Percentiles rank a stretch among this genome's conserved stretches.
These are phyloP conservation scores for Cryptoblepharus egeriae DNA, from an alignment of 2,797 vertebrate genomes.

Conservation along the genomic window DNA sequence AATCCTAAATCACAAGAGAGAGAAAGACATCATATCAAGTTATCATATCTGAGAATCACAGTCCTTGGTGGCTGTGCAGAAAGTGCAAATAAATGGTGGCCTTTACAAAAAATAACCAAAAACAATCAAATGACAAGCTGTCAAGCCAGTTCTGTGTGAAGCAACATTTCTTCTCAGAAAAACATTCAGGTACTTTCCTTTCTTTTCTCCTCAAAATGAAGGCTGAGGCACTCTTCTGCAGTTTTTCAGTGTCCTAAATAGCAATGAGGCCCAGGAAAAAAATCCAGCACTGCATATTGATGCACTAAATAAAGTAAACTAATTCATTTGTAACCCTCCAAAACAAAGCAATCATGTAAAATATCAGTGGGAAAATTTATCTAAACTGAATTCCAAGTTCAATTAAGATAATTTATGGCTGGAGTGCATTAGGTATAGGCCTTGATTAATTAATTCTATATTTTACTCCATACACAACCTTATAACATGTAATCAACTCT, in stretches of 20 bases:
- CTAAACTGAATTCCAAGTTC: slow-evolving; percentile 2
- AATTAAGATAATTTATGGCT: slow-evolving; percentile 15
- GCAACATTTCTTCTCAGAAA: not conserved
- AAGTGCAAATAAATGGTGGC: slow-evolving; percentile 11
- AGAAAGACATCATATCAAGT: not conserved
- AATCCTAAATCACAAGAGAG: not conserved
- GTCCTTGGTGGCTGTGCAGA: not conserved
- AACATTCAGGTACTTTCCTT: not conserved
- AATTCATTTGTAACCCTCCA: not conserved
- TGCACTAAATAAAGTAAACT: not conserved
- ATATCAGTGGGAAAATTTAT: not conserved
- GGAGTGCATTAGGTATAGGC: not conserved
- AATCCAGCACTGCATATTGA: not conserved
- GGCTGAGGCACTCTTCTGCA: not conserved
- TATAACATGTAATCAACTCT: fast-evolving
- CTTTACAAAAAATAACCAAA: slow-evolving; percentile 20
- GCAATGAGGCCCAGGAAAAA: not conserved
- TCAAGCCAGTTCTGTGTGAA: not conserved
- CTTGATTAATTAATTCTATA: slow-evolving; percentile 20
- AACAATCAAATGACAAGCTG: not conserved
- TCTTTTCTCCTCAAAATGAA: slow-evolving; percentile 15
- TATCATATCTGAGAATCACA: slow-evolving; percentile 1
- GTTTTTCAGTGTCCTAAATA: not conserved
- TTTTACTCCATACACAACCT: not conserved
- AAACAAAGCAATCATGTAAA: not conserved